These are phyloP conservation scores for Callyntrura sp. DNA, from an alignment of 2,888 invertebrate genomes.

Conservation along the genomic window DNA sequence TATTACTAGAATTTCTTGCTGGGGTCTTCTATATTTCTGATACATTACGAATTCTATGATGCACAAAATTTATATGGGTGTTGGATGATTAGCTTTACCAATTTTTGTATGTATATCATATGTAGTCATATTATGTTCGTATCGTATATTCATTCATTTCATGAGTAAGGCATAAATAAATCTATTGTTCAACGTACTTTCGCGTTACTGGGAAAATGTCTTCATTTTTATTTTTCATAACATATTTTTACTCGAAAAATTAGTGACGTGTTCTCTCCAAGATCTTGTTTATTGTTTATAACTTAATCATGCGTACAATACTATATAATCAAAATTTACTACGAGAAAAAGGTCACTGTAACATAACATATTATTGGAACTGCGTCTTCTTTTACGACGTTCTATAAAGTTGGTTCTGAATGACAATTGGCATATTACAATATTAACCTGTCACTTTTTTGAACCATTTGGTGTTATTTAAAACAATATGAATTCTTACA, in stretches of 20 bases:
- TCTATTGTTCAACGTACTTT: neutral
- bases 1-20: neutral
- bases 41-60: too few species aligned
- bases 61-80: constrained; percentile 5
- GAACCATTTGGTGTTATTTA: constrained; percentile 41
- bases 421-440: too few species aligned
- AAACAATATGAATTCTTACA: neutral
- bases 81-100: neutral
- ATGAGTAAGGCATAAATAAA: neutral
- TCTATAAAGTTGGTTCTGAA: neutral
- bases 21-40: neutral
- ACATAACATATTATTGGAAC: constrained; percentile 56
- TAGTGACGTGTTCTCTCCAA: constrained; percentile 40
- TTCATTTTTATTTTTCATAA: constrained; percentile 61
- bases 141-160: too few species aligned
- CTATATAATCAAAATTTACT: constrained; percentile 23
- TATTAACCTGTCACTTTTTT: constrained; percentile 38
- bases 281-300: constrained; percentile 11
- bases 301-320: neutral
- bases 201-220: constrained; percentile 70
- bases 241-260: constrained; percentile 58
- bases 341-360: constrained; percentile 28
- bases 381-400: neutral
- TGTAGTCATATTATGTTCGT: too few species aligned
- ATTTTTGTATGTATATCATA: neutral